These are phyloP conservation scores for Margaritifera margaritifera DNA, from an alignment of 2,888 invertebrate genomes.

Conservation along the genomic window DNA sequence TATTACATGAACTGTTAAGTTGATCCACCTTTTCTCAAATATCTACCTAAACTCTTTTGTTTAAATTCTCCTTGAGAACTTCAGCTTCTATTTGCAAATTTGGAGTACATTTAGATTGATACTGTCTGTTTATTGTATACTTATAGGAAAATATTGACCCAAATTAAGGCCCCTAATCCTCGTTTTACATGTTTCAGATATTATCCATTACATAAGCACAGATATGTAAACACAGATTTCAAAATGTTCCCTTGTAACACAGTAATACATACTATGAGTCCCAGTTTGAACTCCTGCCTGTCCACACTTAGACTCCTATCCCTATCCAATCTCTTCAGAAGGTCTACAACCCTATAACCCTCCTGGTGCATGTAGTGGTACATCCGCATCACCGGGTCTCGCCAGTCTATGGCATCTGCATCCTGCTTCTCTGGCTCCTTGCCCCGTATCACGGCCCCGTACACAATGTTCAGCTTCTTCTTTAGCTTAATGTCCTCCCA, in stretches of 20 bases:
- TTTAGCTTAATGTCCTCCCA: slow-evolving; percentile 44
- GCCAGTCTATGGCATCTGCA: slow-evolving; percentile 43
- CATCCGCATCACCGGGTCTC: slow-evolving; percentile 52
- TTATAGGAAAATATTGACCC: no score
- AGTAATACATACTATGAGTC: slow-evolving; percentile 47
- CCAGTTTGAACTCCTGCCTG: slow-evolving; percentile 54
- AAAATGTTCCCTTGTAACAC: background rate
- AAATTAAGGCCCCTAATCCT: no score
- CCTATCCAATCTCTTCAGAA: slow-evolving; percentile 58
- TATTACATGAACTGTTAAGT: no score
- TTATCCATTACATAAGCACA: background rate
- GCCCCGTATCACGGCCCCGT: slow-evolving; percentile 48
- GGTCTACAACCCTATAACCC: slow-evolving; percentile 58
- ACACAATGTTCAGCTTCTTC: slow-evolving; percentile 36
- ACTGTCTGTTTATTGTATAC: no score
- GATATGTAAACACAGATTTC: background rate
- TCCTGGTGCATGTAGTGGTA: slow-evolving; percentile 58
- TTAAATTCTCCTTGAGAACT: no score
- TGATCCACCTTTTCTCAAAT: no score
- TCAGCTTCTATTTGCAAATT: no score
- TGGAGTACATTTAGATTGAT: no score
- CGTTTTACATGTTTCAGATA: no score
- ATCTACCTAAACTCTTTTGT: no score
- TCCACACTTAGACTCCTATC: slow-evolving; percentile 58
- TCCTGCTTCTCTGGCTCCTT: slow-evolving; percentile 28